Base-by-base conservation (phyloP, 1,140 invertebrate species). In the Drosophila burlai region DNA sequence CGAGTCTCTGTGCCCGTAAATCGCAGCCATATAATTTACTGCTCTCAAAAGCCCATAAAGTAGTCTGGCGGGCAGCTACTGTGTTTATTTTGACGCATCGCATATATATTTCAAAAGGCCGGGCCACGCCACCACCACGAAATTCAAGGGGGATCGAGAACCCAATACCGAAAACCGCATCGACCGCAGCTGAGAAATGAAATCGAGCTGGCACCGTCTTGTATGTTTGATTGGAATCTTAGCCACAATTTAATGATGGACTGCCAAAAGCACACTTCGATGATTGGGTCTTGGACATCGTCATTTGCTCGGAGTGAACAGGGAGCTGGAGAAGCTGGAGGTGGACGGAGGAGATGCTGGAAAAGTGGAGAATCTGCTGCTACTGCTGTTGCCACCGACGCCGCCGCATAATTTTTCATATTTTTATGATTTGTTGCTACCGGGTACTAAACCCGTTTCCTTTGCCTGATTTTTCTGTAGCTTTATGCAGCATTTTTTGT, bases 401-500 rank as follows among this genome's bases (percentile, higher is more conserved):
- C 64, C 60, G 80, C 84, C 81, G 81, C 86, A 90, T 80, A 90
- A 91, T 91, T 90, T 91, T 91, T 90, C 82, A 90, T 90, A 90
- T 90, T 90, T 89, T 90, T 90, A 79, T 90, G 82, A 91, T 91
- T 90, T 90, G 86, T 91, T 91, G 85, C 85, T 90, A 90, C 85
- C 85, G 85, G 85, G 85, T 90, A 90, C 61, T 90, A 89, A 91
- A 90, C 85, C 81, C 86, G 85, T 89, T 89, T 60, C 71, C 47
- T 61, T 61, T 47, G 55, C 49, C 60, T 40, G 63, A 66, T 62
- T 49, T 79, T 61, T 36, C 62, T 59, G 45, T 55, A 29, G 61
- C 34, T 34, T 40, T 40, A 55, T 55, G 54, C 34, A 9, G 43
- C 34, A 46, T 42, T 78, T 55, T 43, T 52, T 55, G 21, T 21